Percentiles rank a stretch among this genome's conserved stretches.
Conservation (phyloP, 1,140 invertebrate genomes). For the Thaumetopoea pityocampa region DNA sequence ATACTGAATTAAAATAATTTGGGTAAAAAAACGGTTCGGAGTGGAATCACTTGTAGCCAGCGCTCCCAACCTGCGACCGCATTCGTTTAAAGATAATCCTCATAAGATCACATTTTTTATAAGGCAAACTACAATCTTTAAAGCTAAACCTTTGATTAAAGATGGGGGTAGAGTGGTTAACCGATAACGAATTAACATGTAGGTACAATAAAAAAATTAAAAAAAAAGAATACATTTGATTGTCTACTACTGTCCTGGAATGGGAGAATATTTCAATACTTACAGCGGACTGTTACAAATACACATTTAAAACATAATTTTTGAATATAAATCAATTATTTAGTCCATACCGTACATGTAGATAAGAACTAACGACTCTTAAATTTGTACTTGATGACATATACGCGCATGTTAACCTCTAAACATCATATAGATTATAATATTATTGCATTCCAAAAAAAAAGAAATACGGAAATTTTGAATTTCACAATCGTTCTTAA, state of each 20-base stretch:
- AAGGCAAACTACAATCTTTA: slow-evolving; percentile 75
- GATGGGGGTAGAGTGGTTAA: slow-evolving; percentile 36
- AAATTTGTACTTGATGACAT: slow-evolving; percentile 66
- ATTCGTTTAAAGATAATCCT: slow-evolving; percentile 70
- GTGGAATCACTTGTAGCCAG: slow-evolving; percentile 19
- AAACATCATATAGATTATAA: slow-evolving; percentile 52
- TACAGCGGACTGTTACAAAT: slow-evolving; percentile 25
- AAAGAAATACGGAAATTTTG: slow-evolving; percentile 26
- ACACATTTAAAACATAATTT: slow-evolving; percentile 22
- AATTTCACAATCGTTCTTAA: slow-evolving; percentile 41
- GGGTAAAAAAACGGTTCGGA: too few relatives aligned
- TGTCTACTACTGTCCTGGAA: slow-evolving; percentile 36
- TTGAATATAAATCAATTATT: slow-evolving; percentile 32
- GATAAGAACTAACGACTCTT: slow-evolving; percentile 44
- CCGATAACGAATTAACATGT: slow-evolving; percentile 46
- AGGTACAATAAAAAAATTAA: slow-evolving; percentile 26
- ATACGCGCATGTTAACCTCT: slow-evolving; percentile 37
- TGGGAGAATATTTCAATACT: slow-evolving; percentile 41
- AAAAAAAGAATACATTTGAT: slow-evolving; percentile 14
- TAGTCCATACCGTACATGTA: slow-evolving; percentile 26
- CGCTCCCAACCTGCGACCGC: slow-evolving; percentile 38
- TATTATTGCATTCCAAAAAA: slow-evolving; percentile 23
- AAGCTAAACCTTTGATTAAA: slow-evolving; percentile 69
- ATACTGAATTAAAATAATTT: too few relatives aligned
- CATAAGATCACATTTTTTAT: slow-evolving; percentile 75